A percentile compares a stretch with the other conserved stretches of the same genome.
phyloP scores from a whole-genome alignment of 2,888 invertebrate genomes.

The Neocrepidodera transversa region DNA sequence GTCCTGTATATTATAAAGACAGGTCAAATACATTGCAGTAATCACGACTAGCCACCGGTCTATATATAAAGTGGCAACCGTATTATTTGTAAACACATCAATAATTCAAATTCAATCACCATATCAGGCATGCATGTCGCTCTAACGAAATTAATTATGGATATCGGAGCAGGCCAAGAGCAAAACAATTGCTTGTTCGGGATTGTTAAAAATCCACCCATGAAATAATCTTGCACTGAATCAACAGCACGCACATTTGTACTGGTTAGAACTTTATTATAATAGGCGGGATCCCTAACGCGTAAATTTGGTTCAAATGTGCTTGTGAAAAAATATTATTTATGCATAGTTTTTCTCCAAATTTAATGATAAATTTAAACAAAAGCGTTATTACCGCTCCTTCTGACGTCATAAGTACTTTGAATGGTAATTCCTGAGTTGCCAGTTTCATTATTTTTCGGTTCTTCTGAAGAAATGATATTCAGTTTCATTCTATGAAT shows the following conservation, averaged over 20 bases:
- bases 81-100: slow-evolving; percentile 1
- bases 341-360: too few relatives aligned
- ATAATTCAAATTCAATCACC: neutral
- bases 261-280: slow-evolving; percentile 4
- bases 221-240: slow-evolving; percentile 8
- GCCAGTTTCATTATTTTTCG: too few relatives aligned
- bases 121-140: slow-evolving; percentile 1
- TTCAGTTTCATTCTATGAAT: too few relatives aligned
- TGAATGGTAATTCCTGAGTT: too few relatives aligned
- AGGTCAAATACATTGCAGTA: neutral
- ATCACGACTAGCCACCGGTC: slow-evolving; percentile 1
- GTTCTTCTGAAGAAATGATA: too few relatives aligned
- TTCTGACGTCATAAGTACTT: too few relatives aligned
- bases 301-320: too few relatives aligned
- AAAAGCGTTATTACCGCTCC: too few relatives aligned
- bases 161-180: neutral
- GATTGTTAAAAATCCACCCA: slow-evolving; percentile 6
- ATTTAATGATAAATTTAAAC: too few relatives aligned
- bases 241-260: neutral
- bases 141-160: slow-evolving; percentile 11
- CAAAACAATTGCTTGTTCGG: slow-evolving; percentile 11
- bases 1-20: neutral
- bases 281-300: too few relatives aligned
- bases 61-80: neutral
- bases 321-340: too few relatives aligned